A percentile compares a stretch with the other conserved stretches of the same genome.
Evolutionary conservation across 92 coral and sea anemone species (phyloP).

Genomic region (Zoanthus sociatus): DNA sequence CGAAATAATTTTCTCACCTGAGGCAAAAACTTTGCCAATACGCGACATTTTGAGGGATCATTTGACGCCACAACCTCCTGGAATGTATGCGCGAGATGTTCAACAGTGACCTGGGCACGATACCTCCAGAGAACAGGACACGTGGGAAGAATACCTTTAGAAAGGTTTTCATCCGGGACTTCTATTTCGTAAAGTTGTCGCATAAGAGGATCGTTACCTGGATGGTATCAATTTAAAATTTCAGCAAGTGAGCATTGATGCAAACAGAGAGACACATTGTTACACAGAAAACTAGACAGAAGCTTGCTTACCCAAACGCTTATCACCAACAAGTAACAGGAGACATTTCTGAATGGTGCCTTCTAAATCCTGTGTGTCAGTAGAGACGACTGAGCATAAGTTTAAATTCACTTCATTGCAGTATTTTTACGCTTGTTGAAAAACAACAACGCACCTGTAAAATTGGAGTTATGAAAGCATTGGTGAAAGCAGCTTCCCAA

Average conservation of each 20-base stretch:
- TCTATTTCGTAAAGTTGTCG: slow-evolving; percentile 80
- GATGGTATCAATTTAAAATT: too few species aligned
- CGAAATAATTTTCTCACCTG: slow-evolving; percentile 42
- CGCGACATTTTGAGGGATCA: slow-evolving; percentile 53
- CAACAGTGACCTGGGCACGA: slow-evolving; percentile 81
- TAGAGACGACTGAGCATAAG: neutral
- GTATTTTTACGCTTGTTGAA: neutral
- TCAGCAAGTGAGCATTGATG: too few species aligned
- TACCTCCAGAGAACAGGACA: slow-evolving; percentile 89
- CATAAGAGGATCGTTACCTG: slow-evolving; percentile 78
- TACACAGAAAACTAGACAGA: neutral
- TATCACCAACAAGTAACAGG: slow-evolving; percentile 67
- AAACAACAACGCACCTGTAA: slow-evolving; percentile 53
- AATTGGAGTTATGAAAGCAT: slow-evolving; percentile 65
- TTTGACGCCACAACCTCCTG: slow-evolving; percentile 67
- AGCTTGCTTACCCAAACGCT: slow-evolving; percentile 72
- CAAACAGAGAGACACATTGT: neutral
- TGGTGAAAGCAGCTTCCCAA: slow-evolving; percentile 78
- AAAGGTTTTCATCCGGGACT: slow-evolving; percentile 47
- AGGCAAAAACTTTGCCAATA: slow-evolving; percentile 65
- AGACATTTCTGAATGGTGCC: slow-evolving; percentile 47
- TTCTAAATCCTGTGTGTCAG: slow-evolving; percentile 48
- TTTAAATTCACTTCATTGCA: too few species aligned
- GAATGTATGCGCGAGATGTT: slow-evolving; percentile 79
- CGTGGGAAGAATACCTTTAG: slow-evolving; percentile 59